Base-by-base conservation (phyloP, 2,113 vertebrate species). In the Corynorhinus townsendii region DNA sequence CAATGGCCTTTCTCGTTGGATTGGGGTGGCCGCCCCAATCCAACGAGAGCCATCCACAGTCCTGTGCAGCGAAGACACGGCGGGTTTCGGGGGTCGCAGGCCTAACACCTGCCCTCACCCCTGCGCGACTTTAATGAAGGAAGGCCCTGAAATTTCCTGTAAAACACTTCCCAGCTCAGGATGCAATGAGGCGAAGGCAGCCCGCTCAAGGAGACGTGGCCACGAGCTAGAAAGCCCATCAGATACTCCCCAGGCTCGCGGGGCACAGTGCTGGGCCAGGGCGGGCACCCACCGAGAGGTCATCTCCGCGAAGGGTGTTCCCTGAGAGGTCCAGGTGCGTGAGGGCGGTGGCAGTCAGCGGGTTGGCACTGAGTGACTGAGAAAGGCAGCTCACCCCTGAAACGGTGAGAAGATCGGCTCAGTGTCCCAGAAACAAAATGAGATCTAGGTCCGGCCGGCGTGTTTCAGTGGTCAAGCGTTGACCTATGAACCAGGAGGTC, bases 321-420 rank as follows among this genome's bases (percentile, higher is more conserved):
- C 99, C 99, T 90, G 99, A 99, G 98, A 99, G 98, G 97, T 99
- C 99, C 0, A 99, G 98, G 92, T 99, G 98, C 30, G 97, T 96
- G 11, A 99, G 99, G 0, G 98, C 97, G 95, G 73, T 98, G 33
- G 98, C 93, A 0, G 99, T 97, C 76, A 98, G 75, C 0, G 98
- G 98, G 97, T 99, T 99, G 96, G 98, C 98, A 98, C 98, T 99
- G 96, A 99, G 98, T 79, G 99, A 98, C 98, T 99, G 99, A 95
- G 98, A 99, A 97, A 99, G 99, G 98, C 98, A 98, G 93, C 99
- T 99, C 92, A 99, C 99, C 77, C 99, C 99, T 99, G 98, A 17
- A 97, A 97, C 69, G 76, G 2, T 0, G 0, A 95, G 22, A 79
- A 86, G 33, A 84, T 20, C 59, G 49, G 76, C n/a, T 97, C 82